A percentile compares a stretch with the other conserved stretches of the same genome.
Conservation (phyloP, 2,888 invertebrate species). For the Melieria crassipennis region DNA sequence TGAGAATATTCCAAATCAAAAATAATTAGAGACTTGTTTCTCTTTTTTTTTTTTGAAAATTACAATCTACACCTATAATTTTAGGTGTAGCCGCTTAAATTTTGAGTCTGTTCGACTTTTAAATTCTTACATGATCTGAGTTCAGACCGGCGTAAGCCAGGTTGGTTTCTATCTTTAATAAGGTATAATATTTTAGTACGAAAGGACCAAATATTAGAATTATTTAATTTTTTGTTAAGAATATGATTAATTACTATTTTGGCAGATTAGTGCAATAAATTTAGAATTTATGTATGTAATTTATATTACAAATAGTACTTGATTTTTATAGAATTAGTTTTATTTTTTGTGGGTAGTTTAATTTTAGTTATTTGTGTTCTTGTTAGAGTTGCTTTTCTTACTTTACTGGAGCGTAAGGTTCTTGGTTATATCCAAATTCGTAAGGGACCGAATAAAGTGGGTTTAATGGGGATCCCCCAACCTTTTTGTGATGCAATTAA, state of each 20-base stretch:
- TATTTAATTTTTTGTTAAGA: constrained; percentile 61
- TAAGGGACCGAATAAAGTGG: constrained; percentile 78
- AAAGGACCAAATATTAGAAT: constrained; percentile 77
- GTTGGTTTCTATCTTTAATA: constrained; percentile 84
- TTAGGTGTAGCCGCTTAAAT: constrained; percentile 74
- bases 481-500: constrained; percentile 80
- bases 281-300: constrained; percentile 74
- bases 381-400: constrained; percentile 76
- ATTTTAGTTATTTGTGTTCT: constrained; percentile 72
- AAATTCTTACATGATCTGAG: constrained; percentile 89
- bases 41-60: too few relatives aligned
- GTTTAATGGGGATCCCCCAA: constrained; percentile 72
- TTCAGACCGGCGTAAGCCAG: constrained; percentile 85
- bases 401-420: constrained; percentile 77
- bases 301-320: constrained; percentile 69
- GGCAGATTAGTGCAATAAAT: constrained; percentile 77
- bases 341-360: constrained; percentile 66
- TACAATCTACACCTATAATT: too few relatives aligned
- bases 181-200: constrained; percentile 76
- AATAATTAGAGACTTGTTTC: too few relatives aligned
- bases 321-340: constrained; percentile 66
- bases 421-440: constrained; percentile 79
- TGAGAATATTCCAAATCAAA: too few relatives aligned
- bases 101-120: constrained; percentile 82
- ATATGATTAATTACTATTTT: constrained; percentile 68